Conservation (phyloP, 2,113 vertebrate species). For the Drymodes brunneopygia region DNA sequence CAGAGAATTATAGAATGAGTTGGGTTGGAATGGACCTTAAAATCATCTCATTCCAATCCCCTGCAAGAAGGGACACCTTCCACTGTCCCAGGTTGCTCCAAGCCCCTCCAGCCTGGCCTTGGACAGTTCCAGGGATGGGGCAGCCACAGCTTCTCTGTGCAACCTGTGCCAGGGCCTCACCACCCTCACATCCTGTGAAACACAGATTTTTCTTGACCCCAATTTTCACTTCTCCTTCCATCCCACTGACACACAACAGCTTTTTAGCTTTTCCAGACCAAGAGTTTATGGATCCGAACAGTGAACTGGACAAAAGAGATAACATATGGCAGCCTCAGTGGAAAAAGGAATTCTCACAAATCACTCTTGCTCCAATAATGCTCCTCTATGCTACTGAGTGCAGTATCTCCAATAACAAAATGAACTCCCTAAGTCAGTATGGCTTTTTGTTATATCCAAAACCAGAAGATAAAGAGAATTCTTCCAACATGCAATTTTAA, state of each 20-base stretch:
- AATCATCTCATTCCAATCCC: background rate
- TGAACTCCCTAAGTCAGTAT: background rate
- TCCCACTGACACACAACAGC: background rate
- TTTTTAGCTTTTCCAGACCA: background rate
- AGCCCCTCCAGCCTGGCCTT: background rate
- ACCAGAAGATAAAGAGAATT: background rate
- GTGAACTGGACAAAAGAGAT: background rate
- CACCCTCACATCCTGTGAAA: background rate
- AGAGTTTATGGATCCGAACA: background rate
- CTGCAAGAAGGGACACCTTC: background rate
- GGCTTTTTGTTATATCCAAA: background rate
- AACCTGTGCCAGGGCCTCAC: accelerated
- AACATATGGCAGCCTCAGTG: background rate
- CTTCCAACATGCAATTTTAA: background rate
- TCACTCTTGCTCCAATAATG: accelerated
- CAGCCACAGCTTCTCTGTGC: background rate
- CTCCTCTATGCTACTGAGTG: accelerated
- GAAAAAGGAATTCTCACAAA: background rate
- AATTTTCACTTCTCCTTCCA: background rate
- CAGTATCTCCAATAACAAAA: background rate
- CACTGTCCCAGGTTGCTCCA: background rate
- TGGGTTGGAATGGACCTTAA: background rate
- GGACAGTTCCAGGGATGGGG: background rate
- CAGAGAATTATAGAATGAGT: background rate
- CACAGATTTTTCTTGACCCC: background rate